Base-by-base conservation (phyloP, 2,797 vertebrate genomes). In the Eulemur coronatus region DNA sequence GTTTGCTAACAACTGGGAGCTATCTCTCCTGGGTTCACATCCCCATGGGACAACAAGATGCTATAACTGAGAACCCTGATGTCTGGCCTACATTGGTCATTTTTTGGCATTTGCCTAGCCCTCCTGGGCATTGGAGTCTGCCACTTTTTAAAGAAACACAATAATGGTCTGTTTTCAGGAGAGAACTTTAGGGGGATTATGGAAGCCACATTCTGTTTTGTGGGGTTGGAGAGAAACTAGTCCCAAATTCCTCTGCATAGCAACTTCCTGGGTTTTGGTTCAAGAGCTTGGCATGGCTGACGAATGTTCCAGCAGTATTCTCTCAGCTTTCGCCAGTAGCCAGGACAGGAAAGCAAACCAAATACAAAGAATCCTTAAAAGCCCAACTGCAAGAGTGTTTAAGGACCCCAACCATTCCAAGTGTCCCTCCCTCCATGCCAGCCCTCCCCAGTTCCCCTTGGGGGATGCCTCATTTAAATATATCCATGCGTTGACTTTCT, bases 391-490 rank as follows among this genome's bases (percentile, higher is more conserved):
- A n/a, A 61, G 38, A 43, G 41, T 38, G 12, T 82, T 35, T 43
- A 86, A 82, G 12, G 89, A 57, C 61, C 8, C 80, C 65, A 38
- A 14, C 30, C 41, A 13, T 33, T 76, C 85, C 59, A 50, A 15
- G 7, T 2, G 55, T 7, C 5, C 7, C 26, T 46, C 57, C 43
- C 46, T 33, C 89, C n/a, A 59, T 13, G 30, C 30, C 48, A 7
- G 7, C 81, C 10, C 69, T 67, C 3, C 4, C 2, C 22, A 38
- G 57, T 14, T 9, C 43, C 63, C n/a, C 70, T 59, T 46, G 38
- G 85, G 84, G 46, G 69, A 81, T 70, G 70, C 35, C 50, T 96
- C 79, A 69, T 87, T 95, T 65, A 90, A 95, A 46, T 70, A 92
- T 33, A 88, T 93, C 92, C 57, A 22, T 35, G 48, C n/a, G 72